A percentile compares a stretch with the other conserved stretches of the same genome.
Evolutionary conservation across 92 coral and sea anemone genomes (phyloP).

Genomic region (Porites lobata): DNA sequence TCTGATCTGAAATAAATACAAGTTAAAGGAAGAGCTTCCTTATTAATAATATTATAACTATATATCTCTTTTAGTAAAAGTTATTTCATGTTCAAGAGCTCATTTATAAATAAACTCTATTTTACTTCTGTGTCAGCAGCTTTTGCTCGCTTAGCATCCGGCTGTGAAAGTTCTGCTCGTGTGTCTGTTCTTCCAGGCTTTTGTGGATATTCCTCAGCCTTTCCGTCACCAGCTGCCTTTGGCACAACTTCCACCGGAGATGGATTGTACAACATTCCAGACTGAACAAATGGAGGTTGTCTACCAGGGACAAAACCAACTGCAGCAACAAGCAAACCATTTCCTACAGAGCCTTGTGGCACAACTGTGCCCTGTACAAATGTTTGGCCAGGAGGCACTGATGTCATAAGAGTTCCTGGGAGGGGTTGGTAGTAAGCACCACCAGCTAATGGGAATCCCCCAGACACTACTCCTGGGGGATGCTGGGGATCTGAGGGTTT

Average conservation of each 20-base stretch:
- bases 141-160: slow-evolving; percentile 80
- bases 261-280: slow-evolving; percentile 78
- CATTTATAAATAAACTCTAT: slow-evolving; percentile 10
- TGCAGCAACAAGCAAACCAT: slow-evolving; percentile 82
- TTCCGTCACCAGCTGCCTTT: slow-evolving; percentile 30
- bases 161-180: slow-evolving; percentile 68
- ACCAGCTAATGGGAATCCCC: slow-evolving; percentile 54
- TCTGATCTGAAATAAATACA: slow-evolving; percentile 36
- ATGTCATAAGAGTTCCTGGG: slow-evolving; percentile 73
- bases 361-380: slow-evolving; percentile 75
- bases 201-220: slow-evolving; percentile 33
- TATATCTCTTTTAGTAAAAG: slow-evolving; percentile 18
- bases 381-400: slow-evolving; percentile 74
- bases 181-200: slow-evolving; percentile 46
- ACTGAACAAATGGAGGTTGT: slow-evolving; percentile 75
- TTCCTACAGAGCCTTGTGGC: slow-evolving; percentile 84
- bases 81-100: background rate
- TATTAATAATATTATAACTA: slow-evolving; percentile 13
- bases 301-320: slow-evolving; percentile 85
- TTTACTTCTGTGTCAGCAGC: slow-evolving; percentile 64
- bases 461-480: slow-evolving; percentile 36
- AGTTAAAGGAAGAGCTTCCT: slow-evolving; percentile 14
- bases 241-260: slow-evolving; percentile 64
- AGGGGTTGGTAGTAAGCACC: slow-evolving; percentile 80
- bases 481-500: slow-evolving; percentile 40